Evolutionary conservation across 2,113 vertebrate species (phyloP).

Genomic region (Dendropsophus ebraccatus): DNA sequence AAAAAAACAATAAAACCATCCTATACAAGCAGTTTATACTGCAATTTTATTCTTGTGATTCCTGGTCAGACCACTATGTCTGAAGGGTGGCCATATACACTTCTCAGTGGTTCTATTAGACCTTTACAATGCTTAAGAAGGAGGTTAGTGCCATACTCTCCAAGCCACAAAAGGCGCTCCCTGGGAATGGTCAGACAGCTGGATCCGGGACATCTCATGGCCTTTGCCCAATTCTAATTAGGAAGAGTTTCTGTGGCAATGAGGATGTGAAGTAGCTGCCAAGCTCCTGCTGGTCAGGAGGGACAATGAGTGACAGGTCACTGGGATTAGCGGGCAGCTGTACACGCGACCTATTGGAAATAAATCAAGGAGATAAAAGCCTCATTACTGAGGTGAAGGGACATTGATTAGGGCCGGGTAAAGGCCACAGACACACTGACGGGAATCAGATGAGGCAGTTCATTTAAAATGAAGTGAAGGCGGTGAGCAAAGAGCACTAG

Average conservation of each 20-base stretch:
- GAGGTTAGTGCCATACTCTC: neutral
- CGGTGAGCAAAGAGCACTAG: neutral
- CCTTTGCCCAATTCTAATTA: slow-evolving; percentile 53
- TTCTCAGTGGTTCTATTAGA: too few relatives aligned
- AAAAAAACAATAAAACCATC: too few relatives aligned
- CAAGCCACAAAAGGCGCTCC: neutral
- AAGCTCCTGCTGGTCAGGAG: slow-evolving; percentile 42
- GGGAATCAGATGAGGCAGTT: slow-evolving; percentile 60
- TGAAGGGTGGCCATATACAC: too few relatives aligned
- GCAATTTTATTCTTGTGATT: neutral
- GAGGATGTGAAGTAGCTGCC: slow-evolving; percentile 49
- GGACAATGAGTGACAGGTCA: slow-evolving; percentile 54
- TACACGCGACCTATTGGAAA: slow-evolving; percentile 59
- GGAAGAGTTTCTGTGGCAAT: slow-evolving; percentile 32
- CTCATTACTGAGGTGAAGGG: slow-evolving; percentile 57
- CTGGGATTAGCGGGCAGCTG: slow-evolving; percentile 58
- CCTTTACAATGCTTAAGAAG: neutral
- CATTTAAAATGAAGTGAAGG: slow-evolving; percentile 40
- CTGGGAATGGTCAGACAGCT: slow-evolving; percentile 10
- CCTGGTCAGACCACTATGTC: too few relatives aligned
- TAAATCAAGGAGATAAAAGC: slow-evolving; percentile 60
- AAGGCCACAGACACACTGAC: slow-evolving; percentile 56
- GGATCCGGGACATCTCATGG: slow-evolving; percentile 31
- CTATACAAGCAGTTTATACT: too few relatives aligned
- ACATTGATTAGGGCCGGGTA: slow-evolving; percentile 58